Base-by-base conservation (phyloP, 2,888 invertebrate genomes). In the Heteropelma amictum region DNA sequence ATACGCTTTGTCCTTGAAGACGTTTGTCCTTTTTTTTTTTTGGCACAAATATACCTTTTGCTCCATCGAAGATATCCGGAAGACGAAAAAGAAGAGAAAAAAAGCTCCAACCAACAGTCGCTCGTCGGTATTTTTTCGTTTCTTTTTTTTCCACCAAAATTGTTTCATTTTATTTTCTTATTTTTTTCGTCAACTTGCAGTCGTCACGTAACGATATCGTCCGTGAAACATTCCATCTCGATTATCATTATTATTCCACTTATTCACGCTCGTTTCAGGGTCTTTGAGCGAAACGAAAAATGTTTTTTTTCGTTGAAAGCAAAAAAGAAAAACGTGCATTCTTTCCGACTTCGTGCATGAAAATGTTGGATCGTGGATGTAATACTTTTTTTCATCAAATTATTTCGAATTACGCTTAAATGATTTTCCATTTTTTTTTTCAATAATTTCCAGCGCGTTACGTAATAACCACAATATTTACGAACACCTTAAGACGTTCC, bases 391-490 rank as follows among this genome's bases (percentile, higher is more conserved):
- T 51, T 10, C 8, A 33, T 2, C 3, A n/a, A n/a, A n/a, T n/a
- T 83, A 83, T 77, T 76, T 78, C 83, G 82, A 83, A 84, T 85
- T 83, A 84, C 83, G 82, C 81, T 82, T 79, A 81, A 81, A 83
- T 40, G 54, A 49, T 70, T 54, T 73, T 23, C 30, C 12, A 35
- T 38, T 69, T 42, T 6, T 63, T 64, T 51, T 33, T 14, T 33
- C 35, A 45, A 51, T 30, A 8, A 45, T 54, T 47, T 65, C 72
- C 35, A 65, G 49, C 72, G 42, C 65, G 54, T 56, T 28, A 47
- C 68, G 40, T 61, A 65, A 21, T 53, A 61, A 60, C 49, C 67
- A 61, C 53, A n/a, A 54, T 26, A 30, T 54, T 73, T 77, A 53
- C 47, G 53, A 17, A 47, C 33, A 47, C 33, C 23, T 17, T 30